phyloP scores from a whole-genome alignment of 1,140 invertebrate genomes.

The Oedothorax gibbosus region DNA sequence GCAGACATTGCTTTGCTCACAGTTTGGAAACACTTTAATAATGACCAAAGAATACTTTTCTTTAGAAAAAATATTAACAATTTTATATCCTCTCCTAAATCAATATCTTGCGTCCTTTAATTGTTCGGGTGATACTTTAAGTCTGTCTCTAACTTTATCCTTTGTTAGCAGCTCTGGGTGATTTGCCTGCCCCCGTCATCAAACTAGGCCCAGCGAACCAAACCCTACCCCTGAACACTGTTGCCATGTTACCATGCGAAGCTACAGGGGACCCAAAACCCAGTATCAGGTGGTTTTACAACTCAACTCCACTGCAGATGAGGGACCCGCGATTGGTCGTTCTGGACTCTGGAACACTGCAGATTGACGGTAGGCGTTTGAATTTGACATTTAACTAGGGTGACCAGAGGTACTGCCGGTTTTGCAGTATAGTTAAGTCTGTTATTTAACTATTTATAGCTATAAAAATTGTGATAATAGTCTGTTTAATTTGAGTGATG shows the following conservation, averaged over 20 bases:
- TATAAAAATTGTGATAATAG: too few species aligned
- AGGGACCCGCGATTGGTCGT: conserved; percentile 70
- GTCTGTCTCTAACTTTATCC: background rate
- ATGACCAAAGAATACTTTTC: too few species aligned
- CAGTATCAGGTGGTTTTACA: conserved; percentile 79
- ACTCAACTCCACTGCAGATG: conserved; percentile 47
- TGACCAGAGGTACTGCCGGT: too few species aligned
- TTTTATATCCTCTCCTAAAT: too few species aligned
- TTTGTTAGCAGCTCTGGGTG: conserved; percentile 79
- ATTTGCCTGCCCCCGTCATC: conserved; percentile 91
- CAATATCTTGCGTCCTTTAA: too few species aligned
- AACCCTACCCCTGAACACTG: conserved; percentile 83
- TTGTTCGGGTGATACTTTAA: too few species aligned
- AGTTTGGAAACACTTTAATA: too few species aligned
- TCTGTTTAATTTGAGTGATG: too few species aligned
- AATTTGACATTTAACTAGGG: background rate
- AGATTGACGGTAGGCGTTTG: conserved; percentile 79
- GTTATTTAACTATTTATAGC: too few species aligned
- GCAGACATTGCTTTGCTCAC: too few species aligned
- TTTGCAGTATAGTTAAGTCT: too few species aligned
- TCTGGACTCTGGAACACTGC: conserved; percentile 78
- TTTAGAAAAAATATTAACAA: too few species aligned
- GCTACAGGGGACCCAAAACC: conserved; percentile 80
- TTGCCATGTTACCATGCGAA: conserved; percentile 85
- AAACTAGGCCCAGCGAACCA: conserved; percentile 92